These are phyloP conservation scores for Sycophila texana DNA, from an alignment of 2,888 invertebrate species.

Conservation along the genomic window DNA sequence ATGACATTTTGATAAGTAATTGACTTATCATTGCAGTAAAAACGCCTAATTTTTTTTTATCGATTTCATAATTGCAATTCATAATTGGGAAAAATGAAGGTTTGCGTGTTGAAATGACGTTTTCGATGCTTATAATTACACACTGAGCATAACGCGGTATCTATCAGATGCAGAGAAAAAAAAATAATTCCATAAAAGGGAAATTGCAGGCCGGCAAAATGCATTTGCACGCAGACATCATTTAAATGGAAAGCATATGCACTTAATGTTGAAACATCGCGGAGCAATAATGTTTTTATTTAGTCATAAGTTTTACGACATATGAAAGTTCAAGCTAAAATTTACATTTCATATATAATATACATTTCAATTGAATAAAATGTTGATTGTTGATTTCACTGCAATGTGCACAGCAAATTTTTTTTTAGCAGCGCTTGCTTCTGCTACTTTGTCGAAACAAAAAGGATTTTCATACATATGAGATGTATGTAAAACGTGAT, in stretches of 20 bases:
- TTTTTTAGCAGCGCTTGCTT: conserved; percentile 45
- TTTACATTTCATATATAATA: not conserved
- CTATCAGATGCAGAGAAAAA: conserved; percentile 35
- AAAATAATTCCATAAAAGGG: conserved; percentile 8
- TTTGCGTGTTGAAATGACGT: conserved; percentile 48
- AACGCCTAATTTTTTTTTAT: conserved; percentile 30
- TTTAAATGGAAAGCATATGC: conserved; percentile 17
- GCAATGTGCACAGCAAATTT: conserved; percentile 35
- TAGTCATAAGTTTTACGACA: not conserved
- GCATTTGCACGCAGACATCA: conserved; percentile 34
- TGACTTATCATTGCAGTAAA: not conserved
- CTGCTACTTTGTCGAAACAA: conserved; percentile 52
- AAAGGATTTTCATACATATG: conserved; percentile 51
- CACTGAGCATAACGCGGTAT: conserved; percentile 23
- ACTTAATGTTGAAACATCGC: conserved; percentile 10
- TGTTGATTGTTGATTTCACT: conserved; percentile 37
- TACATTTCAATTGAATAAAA: not conserved
- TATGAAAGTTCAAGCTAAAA: conserved; percentile 13
- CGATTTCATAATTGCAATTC: conserved; percentile 35
- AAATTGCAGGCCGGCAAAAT: conserved; percentile 16
- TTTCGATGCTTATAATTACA: conserved; percentile 35
- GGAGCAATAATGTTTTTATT: conserved; percentile 5
- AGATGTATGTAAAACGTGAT: not conserved
- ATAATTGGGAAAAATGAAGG: conserved; percentile 16
- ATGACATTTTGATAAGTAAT: conserved; percentile 5